phyloP scores from a whole-genome alignment of 2,113 vertebrate species.

The Pongo pygmaeus region DNA sequence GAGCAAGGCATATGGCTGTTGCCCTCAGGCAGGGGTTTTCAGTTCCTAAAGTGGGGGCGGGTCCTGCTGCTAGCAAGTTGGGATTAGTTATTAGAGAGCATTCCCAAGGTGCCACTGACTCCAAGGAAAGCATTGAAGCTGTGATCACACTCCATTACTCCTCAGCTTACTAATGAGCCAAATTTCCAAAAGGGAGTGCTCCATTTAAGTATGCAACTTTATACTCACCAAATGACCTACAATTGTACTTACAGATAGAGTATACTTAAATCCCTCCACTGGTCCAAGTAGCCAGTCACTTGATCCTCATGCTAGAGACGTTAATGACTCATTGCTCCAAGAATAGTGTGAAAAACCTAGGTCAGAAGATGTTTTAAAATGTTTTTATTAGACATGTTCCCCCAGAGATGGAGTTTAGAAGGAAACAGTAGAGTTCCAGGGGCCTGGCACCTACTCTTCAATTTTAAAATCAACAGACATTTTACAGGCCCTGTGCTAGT shows the following conservation, averaged over 20 bases:
- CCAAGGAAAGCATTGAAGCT: not conserved
- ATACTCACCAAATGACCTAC: not conserved
- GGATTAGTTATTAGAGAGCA: not conserved
- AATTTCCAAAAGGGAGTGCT: not conserved
- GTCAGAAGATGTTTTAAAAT: conserved; percentile 15
- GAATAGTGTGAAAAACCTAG: not conserved
- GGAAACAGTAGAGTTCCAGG: not conserved
- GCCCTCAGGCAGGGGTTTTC: not conserved
- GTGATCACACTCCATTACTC: conserved; percentile 31
- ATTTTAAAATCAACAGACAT: not conserved
- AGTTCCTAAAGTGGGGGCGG: too few species aligned
- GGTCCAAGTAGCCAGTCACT: not conserved
- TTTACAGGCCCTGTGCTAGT: not conserved
- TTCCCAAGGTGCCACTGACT: not conserved
- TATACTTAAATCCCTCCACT: conserved; percentile 29
- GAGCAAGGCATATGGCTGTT: not conserved
- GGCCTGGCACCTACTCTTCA: not conserved
- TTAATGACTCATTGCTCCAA: not conserved
- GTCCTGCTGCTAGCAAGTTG: not conserved
- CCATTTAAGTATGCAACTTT: conserved; percentile 49
- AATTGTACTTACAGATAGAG: conserved; percentile 43
- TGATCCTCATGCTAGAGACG: not conserved
- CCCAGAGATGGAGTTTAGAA: not conserved
- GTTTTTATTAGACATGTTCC: not conserved
- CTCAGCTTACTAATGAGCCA: conserved; percentile 35